Evolutionary conservation across 2,113 vertebrate species (phyloP).

Genomic region (Sceloporus tristichus): DNA sequence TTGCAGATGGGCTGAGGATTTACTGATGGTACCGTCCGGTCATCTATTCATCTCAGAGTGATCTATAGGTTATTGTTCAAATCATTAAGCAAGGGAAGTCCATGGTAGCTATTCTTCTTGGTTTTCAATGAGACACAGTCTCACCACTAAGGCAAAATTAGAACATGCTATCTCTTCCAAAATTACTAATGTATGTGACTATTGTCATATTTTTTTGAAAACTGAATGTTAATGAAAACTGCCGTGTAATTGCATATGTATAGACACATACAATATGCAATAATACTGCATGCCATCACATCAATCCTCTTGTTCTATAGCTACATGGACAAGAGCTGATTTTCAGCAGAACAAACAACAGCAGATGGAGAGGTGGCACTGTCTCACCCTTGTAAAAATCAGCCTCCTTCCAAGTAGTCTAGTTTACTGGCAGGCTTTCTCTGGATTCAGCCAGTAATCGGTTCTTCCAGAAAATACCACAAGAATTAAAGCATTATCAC

Average conservation of each 20-base stretch:
- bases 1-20: neutral
- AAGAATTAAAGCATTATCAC: conserved; percentile 24
- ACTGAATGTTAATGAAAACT: neutral
- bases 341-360: neutral
- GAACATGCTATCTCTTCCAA: neutral
- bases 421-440: neutral
- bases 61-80: neutral
- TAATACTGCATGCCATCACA: neutral
- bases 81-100: neutral
- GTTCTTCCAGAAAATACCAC: neutral
- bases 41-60: neutral
- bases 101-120: neutral
- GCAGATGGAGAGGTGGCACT: neutral
- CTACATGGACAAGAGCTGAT: neutral
- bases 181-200: neutral
- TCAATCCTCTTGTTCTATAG: neutral
- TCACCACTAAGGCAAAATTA: neutral
- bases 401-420: neutral
- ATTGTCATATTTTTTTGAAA: neutral
- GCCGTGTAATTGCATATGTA: neutral
- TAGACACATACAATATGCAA: neutral
- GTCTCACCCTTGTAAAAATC: conserved; percentile 11
- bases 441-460: neutral
- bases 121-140: neutral
- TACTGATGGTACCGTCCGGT: neutral